Conservation (phyloP, 2,888 invertebrate genomes). For the Tridacna gigas region DNA sequence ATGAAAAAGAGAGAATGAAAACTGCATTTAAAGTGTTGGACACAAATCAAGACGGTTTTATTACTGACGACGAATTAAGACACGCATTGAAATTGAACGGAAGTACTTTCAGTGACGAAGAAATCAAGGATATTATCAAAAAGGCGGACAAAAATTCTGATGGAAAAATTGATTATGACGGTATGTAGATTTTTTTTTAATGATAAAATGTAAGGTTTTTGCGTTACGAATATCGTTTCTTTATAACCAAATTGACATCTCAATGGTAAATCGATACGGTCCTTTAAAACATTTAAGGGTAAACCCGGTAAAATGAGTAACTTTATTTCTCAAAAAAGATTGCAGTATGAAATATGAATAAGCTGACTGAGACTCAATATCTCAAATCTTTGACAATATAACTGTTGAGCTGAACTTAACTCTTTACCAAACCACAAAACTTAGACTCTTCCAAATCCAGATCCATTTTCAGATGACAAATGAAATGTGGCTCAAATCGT, state of each 20-base stretch:
- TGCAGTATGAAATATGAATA: too few species aligned
- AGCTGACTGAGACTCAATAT: too few species aligned
- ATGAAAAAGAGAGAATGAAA: constrained; percentile 63
- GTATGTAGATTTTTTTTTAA: constrained; percentile 15
- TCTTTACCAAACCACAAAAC: too few species aligned
- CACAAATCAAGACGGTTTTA: constrained; percentile 53
- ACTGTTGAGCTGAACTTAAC: too few species aligned
- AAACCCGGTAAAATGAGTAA: too few species aligned
- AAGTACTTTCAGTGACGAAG: constrained; percentile 45
- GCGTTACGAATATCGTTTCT: not conserved
- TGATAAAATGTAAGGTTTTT: not conserved
- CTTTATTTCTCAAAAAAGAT: too few species aligned
- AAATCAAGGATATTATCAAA: constrained; percentile 50
- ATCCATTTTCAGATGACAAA: too few species aligned
- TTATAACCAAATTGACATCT: not conserved
- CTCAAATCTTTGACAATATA: too few species aligned
- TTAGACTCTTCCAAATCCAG: too few species aligned
- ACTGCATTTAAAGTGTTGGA: constrained; percentile 63
- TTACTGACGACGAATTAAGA: constrained; percentile 44
- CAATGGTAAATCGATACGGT: not conserved
- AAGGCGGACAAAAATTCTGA: constrained; percentile 58
- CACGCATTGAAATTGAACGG: constrained; percentile 48
- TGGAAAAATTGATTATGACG: constrained; percentile 62
- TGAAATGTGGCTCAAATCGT: too few species aligned
- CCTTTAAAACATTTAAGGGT: too few species aligned